Percentiles rank a stretch among this genome's conserved stretches.
Evolutionary conservation across 2,888 invertebrate species (phyloP).

Genomic region (Sthenelais limicola): DNA sequence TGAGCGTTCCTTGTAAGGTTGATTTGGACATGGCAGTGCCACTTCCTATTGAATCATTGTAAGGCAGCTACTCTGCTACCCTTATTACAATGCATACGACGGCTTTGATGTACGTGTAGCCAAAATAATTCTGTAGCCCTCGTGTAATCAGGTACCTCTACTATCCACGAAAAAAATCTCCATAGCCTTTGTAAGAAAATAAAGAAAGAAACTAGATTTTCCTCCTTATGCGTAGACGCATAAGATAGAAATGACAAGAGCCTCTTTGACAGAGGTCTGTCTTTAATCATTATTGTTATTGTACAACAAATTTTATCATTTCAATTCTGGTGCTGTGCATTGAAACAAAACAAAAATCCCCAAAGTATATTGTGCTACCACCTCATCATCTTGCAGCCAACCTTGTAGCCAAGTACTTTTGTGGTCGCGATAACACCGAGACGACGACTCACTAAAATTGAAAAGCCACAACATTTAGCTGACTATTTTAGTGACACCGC

Average conservation of each 20-base stretch:
- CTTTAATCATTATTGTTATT: constrained; percentile 7
- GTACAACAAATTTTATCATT: constrained; percentile 22
- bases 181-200: too few species aligned
- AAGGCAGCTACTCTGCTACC: constrained; percentile 31
- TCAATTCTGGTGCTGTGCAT: constrained; percentile 35
- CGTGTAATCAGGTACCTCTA: too few species aligned
- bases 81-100: constrained; percentile 1
- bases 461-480: too few species aligned
- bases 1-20: constrained; percentile 12
- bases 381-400: constrained; percentile 2
- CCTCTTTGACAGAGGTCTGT: constrained; percentile 28
- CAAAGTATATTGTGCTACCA: neutral
- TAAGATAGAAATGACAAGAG: neutral
- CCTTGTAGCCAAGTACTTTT: neutral
- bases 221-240: constrained; percentile 34
- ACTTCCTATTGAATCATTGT: constrained; percentile 32
- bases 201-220: too few species aligned
- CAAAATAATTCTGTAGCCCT: neutral
- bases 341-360: constrained; percentile 3
- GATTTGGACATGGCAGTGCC: constrained; percentile 22
- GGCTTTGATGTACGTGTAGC: neutral
- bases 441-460: too few species aligned
- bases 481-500: too few species aligned
- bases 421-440: too few species aligned
- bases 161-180: too few species aligned